Evolutionary conservation across 2,888 invertebrate species (phyloP), one percentile per base, ranked within the genome.

Genomic region (Galerucella nymphaeae): DNA sequence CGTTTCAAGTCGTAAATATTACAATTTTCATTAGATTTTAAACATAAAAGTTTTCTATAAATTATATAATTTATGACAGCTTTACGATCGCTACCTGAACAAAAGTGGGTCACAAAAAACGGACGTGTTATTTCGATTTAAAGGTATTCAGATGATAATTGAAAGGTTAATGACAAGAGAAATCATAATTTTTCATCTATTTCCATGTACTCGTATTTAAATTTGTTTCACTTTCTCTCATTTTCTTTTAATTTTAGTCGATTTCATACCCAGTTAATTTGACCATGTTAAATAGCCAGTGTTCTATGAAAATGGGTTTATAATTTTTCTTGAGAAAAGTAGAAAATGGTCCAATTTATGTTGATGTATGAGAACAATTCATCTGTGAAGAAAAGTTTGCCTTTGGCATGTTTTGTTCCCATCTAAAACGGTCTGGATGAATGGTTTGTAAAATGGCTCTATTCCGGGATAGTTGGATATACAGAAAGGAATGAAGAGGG

Each of bases 301-400:
- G 13, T 50, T 67, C 23, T 59, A 11, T n/a, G 16, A 14, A 38
- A 65, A 65, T 53, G 55, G 65, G 65, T 38, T 65, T 65, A 67
- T 67, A 67, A 59, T 67, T 59, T 67, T 67, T 67, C 67, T 67
- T 59, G 59, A 59, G 59, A 59, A 67, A 58, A 59, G 9, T 16
- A 38, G 59, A 59, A 67, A 67, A 67, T 67, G 16, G 48, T 20
- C 59, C 67, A 67, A 67, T 67, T 67, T 59, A 67, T 67, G 67
- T 30, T 67, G 67, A 67, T 59, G 30, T 59, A 67, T 67, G 67
- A 57, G 59, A 59, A 38, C 67, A 59, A 67, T 67, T 59, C 67
- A 45, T 67, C 67, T 67, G 48, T 59, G 59, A 30, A 59, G 59
- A 42, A 67, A 67, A 67, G 67, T 67, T 48, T 67, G 67, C 67